Conservation (phyloP, 2,888 invertebrate species). For the Serripes groenlandicus region DNA sequence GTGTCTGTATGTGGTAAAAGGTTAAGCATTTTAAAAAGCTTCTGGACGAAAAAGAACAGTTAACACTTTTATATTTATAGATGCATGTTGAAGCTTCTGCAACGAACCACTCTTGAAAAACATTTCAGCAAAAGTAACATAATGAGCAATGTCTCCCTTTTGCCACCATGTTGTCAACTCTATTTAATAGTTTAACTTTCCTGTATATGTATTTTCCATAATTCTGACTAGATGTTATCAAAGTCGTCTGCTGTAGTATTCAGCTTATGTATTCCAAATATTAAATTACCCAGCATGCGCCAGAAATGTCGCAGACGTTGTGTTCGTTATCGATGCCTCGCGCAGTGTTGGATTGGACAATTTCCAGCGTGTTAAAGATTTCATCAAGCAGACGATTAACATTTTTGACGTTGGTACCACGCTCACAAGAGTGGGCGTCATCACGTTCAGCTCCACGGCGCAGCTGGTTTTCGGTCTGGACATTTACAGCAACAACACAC, state of each 20-base stretch:
- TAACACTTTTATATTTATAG: too few species aligned
- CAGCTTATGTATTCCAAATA: background rate
- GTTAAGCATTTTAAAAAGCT: background rate
- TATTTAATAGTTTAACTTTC: background rate
- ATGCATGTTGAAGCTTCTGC: too few species aligned
- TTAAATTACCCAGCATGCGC: conserved; percentile 60
- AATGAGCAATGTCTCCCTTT: background rate
- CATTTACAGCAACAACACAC: conserved; percentile 37
- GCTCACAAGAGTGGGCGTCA: conserved; percentile 55
- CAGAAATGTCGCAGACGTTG: conserved; percentile 57
- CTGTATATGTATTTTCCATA: background rate
- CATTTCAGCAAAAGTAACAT: background rate
- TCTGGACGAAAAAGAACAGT: too few species aligned
- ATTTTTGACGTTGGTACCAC: conserved; percentile 45
- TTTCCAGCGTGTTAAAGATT: conserved; percentile 51
- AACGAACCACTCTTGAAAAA: too few species aligned
- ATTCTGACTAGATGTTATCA: background rate
- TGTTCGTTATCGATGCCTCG: conserved; percentile 60
- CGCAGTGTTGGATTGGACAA: conserved; percentile 59
- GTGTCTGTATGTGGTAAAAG: background rate
- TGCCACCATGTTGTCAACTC: background rate
- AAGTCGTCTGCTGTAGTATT: background rate
- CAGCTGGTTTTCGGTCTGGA: conserved; percentile 41
- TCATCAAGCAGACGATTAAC: conserved; percentile 55
- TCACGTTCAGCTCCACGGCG: conserved; percentile 52